Percentiles rank a stretch among this genome's conserved stretches.
Conservation (phyloP, 2,888 invertebrate genomes). For the Tinea semifulvella region DNA sequence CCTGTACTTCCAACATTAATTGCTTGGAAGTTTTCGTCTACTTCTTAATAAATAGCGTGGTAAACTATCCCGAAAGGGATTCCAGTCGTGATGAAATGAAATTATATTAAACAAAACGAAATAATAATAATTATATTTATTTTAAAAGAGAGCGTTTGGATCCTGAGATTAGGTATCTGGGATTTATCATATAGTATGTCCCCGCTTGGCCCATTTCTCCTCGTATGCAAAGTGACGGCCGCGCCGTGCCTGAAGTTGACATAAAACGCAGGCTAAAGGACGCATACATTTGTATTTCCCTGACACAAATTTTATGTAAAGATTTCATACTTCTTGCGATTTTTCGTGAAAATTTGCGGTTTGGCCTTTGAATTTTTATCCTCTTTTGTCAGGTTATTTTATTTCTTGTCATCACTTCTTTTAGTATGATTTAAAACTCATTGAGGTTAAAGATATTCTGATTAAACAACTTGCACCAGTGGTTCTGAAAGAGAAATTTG, state of each 20-base stretch:
- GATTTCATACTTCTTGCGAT: constrained; percentile 8
- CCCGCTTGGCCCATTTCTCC: constrained; percentile 19
- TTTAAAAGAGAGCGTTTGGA: constrained; percentile 26
- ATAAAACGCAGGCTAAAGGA: constrained; percentile 36
- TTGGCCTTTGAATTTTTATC: constrained; percentile 3
- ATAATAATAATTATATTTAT: too few species aligned
- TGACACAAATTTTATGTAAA: constrained; percentile 14
- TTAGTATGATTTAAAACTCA: too few species aligned
- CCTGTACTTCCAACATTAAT: too few species aligned
- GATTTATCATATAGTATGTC: constrained; percentile 29
- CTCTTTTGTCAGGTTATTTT: neutral
- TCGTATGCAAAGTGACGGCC: constrained; percentile 36
- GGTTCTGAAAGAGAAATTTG: too few species aligned
- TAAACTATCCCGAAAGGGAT: too few species aligned
- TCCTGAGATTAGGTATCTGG: constrained; percentile 39
- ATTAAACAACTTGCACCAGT: too few species aligned
- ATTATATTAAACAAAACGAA: too few species aligned
- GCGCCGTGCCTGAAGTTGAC: constrained; percentile 28
- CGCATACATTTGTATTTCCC: constrained; percentile 16
- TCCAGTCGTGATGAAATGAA: too few species aligned
- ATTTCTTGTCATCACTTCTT: too few species aligned
- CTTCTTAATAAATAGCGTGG: too few species aligned
- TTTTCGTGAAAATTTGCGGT: neutral
- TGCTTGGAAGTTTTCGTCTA: too few species aligned
- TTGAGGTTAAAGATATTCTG: too few species aligned